Conservation (phyloP, 2,113 vertebrate genomes). For the Aphyosemion australe region DNA sequence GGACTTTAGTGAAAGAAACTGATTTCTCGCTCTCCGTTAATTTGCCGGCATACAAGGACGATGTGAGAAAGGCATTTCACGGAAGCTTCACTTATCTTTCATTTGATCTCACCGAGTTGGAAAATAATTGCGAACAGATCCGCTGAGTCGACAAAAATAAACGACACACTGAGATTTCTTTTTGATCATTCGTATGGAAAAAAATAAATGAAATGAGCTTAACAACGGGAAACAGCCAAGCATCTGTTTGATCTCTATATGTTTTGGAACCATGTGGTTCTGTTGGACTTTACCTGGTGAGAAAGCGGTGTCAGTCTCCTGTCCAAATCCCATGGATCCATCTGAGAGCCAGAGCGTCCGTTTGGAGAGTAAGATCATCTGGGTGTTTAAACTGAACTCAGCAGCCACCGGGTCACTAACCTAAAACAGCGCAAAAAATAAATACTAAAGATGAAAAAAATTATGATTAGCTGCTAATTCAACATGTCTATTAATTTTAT, state of each 20-base stretch:
- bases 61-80: constrained; percentile 19
- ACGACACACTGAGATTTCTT: background rate
- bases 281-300: constrained; percentile 83
- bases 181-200: constrained; percentile 11
- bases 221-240: background rate
- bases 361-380: constrained; percentile 93
- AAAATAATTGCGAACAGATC: constrained; percentile 22
- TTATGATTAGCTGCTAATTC: too few relatives aligned
- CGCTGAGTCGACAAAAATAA: constrained; percentile 25
- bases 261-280: background rate
- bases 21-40: constrained; percentile 3
- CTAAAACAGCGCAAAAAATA: constrained; percentile 60
- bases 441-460: too few relatives aligned
- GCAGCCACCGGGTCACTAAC: constrained; percentile 94
- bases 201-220: background rate
- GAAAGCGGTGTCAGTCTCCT: constrained; percentile 90
- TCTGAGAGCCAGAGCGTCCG: constrained; percentile 92
- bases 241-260: background rate
- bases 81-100: background rate
- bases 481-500: too few relatives aligned
- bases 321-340: constrained; percentile 93
- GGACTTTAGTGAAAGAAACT: constrained; percentile 12
- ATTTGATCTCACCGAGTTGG: constrained; percentile 6
- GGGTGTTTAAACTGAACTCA: constrained; percentile 95
- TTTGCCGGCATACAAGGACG: constrained; percentile 14